Base-by-base conservation (phyloP, 2,797 vertebrate genomes). In the Trachurus trachurus region DNA sequence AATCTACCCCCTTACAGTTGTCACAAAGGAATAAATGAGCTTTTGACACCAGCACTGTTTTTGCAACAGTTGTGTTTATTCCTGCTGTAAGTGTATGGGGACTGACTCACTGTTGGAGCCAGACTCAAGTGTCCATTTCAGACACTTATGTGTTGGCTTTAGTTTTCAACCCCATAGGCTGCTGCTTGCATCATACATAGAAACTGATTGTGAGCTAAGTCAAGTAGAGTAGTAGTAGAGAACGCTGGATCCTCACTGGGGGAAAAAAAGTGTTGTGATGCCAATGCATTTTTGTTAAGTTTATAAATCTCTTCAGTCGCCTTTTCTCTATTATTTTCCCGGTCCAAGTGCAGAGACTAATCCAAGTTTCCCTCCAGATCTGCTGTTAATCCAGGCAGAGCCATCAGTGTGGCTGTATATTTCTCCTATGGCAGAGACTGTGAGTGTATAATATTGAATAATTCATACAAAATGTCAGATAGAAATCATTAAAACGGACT, bases 401-500 rank as follows among this genome's bases (percentile, higher is more conserved):
- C 4, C 9, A 50, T 37, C 56, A 29, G 69, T 67, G 15, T 66
- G 66, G 69, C 61, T 66, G 31, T 16, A 31, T 66, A 6, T 63
- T 73, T 15, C 42, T 58, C 37, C 29, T 9, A 22, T 57, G 53
- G 21, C 61, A 22, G 19, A 70, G 29, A 66, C 3, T 76, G n/a
- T 65, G 52, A 44, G 26, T 26, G 2, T 39, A 62, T 58, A 22
- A 62, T 31, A 22, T 62, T 76, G 31, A 69, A 58, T 76, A 44
- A 64, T 80, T 86, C 65, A 26, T 50, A 6, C 29, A 19, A 63
- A 67, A 65, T 52, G 39, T 59, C 56, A 54, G 49, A 39, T 39
- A 68, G 50, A 65, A 66, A 52, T 74, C 34, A 57, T 66, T 74
- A 42, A 63, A 80, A 60, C 0, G 2, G 53, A 60, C 45, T 83